Evolutionary conservation across 2,113 vertebrate species (phyloP).

Genomic region (Epinephelus fuscoguttatus): DNA sequence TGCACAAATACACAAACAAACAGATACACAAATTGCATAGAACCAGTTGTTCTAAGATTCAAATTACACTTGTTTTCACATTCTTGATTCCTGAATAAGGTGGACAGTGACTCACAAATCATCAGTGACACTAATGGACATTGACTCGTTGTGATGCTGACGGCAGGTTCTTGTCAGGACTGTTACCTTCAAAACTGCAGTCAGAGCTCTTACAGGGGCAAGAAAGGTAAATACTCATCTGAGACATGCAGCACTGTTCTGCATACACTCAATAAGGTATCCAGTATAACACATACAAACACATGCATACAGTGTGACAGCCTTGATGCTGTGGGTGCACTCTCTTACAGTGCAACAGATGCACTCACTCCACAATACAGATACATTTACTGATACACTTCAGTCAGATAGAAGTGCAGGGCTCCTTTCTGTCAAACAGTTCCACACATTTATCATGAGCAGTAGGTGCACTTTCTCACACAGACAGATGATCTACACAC

Average conservation of each 20-base stretch:
- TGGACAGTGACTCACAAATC: slow-evolving; percentile 1
- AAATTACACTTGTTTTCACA: slow-evolving; percentile 21
- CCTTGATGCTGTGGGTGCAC: slow-evolving; percentile 15
- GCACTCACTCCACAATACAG: slow-evolving; percentile 1
- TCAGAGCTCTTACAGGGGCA: slow-evolving; percentile 15
- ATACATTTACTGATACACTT: slow-evolving; percentile 19
- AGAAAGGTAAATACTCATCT: neutral
- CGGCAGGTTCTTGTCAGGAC: slow-evolving; percentile 41
- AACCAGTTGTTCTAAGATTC: neutral
- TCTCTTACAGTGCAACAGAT: neutral
- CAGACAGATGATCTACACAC: slow-evolving; percentile 24
- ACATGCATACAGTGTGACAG: neutral
- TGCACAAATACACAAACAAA: slow-evolving; percentile 25
- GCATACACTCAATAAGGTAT: neutral
- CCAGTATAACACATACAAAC: slow-evolving; percentile 18
- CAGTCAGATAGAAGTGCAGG: slow-evolving; percentile 27
- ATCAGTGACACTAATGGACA: neutral
- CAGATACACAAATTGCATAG: slow-evolving; percentile 13
- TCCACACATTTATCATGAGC: slow-evolving; percentile 37
- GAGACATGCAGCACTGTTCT: slow-evolving; percentile 2
- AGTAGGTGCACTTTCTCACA: slow-evolving; percentile 37
- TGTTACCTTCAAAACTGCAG: slow-evolving; percentile 39
- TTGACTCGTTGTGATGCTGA: slow-evolving; percentile 5
- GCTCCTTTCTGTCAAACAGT: slow-evolving; percentile 40
- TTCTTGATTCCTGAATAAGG: slow-evolving; percentile 16